Evolutionary conservation across 2,797 vertebrate genomes (phyloP), one percentile per base, ranked within the genome.

Genomic region (Lophotriccus pileatus): DNA sequence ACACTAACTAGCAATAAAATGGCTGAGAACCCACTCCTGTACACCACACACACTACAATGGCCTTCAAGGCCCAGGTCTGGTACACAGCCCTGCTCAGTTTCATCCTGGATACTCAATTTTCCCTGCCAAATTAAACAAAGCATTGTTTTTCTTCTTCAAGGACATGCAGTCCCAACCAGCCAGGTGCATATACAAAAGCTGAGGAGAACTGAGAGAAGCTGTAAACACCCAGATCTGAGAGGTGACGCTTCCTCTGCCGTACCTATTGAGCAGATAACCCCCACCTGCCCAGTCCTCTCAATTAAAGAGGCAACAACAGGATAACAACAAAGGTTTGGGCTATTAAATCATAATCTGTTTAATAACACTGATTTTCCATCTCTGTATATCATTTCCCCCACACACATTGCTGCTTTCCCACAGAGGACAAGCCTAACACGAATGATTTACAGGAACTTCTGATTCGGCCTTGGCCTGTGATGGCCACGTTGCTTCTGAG

Each of bases 81-180:
- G 17, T 28, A 76, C 11, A 59, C 20, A 74, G 32, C 41, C 22
- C 62, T 28, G 24, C 49, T 78, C 50, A 34, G 58, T 91, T 92
- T 84, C 55, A 58, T 50, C 58, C 72, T 50, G 28, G 34, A 72
- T 62, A 69, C 62, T 91, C 16, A 12, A 4, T 83, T n/a, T 83
- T 68, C 69, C 66, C 72, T 30, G 73, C 76, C 62, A 94, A 92
- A 87, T 84, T 73, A 91, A 95, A 96, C 64, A 95, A 78, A 70
- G 46, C 28, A 10, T 76, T 34, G 53, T 85, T 80, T 63, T 58
- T 23, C 7, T 53, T 43, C 30, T 56, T 89, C 81, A 83, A 82
- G 86, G 75, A 87, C 93, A 64, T 1, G 4, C 15, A 93, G 89
- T 67, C 32, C 81, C 9, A 13, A 67, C 3, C 52, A 92, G 60